Conservation (phyloP, 2,113 vertebrate species). For the Pangasianodon gigas region DNA sequence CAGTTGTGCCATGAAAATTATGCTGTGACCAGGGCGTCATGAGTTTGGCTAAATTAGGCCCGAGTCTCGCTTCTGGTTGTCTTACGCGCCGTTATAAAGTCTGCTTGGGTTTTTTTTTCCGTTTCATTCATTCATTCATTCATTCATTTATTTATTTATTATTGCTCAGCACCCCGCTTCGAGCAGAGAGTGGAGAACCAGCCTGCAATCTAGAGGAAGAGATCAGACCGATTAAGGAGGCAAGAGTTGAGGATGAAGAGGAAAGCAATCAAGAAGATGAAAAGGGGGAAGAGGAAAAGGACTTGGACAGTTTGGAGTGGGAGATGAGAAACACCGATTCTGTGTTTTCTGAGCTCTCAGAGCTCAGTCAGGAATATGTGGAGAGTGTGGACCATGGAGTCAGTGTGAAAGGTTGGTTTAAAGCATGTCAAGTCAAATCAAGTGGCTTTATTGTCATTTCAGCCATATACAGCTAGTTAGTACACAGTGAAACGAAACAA, state of each 20-base stretch:
- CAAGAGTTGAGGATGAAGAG: conserved; percentile 21
- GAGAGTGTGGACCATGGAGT: conserved; percentile 77
- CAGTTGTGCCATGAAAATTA: neutral
- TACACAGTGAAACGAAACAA: too few species aligned
- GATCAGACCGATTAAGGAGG: conserved; percentile 37
- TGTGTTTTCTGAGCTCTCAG: conserved; percentile 76
- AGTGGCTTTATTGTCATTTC: too few species aligned
- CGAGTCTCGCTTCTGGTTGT: neutral
- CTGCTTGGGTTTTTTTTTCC: neutral
- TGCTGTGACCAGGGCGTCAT: neutral
- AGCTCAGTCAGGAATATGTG: conserved; percentile 74
- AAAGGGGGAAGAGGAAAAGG: conserved; percentile 58
- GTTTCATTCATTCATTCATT: too few species aligned
- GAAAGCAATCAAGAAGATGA: conserved; percentile 5
- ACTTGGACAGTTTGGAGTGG: conserved; percentile 65
- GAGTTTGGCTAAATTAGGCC: neutral
- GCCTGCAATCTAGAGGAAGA: conserved; percentile 59
- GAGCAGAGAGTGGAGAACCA: conserved; percentile 31
- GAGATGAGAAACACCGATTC: conserved; percentile 77
- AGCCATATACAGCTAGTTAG: too few species aligned
- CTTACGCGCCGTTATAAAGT: neutral
- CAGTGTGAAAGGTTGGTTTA: conserved; percentile 68
- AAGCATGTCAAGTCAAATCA: neutral
- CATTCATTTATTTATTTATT: neutral
- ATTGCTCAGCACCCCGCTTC: conserved; percentile 57